phyloP scores from a whole-genome alignment of 2,888 invertebrate species.

The Teleiodes luculella region DNA sequence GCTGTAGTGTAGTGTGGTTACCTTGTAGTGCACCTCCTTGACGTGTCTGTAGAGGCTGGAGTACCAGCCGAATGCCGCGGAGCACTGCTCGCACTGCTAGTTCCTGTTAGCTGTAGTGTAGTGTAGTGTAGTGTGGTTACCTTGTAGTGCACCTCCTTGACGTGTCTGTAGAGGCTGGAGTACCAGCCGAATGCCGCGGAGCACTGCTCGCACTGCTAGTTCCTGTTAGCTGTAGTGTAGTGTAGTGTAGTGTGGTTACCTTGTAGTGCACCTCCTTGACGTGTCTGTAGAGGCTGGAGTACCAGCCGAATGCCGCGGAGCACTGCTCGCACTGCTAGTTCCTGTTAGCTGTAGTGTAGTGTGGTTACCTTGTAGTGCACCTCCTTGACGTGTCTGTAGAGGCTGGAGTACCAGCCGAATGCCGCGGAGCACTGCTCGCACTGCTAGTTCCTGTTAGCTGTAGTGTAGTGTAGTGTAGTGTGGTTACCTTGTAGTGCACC shows the following conservation, averaged over 20 bases:
- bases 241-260: no score
- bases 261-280: constrained; percentile 63
- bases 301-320: constrained; percentile 65
- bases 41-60: constrained; percentile 65
- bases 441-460: no score
- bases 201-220: constrained; percentile 52
- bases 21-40: constrained; percentile 66
- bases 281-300: constrained; percentile 65
- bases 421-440: constrained; percentile 58
- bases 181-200: constrained; percentile 56
- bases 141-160: constrained; percentile 58
- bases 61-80: constrained; percentile 66
- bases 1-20: no score
- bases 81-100: no score
- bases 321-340: no score
- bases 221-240: no score
- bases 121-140: no score
- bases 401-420: constrained; percentile 70
- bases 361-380: constrained; percentile 61
- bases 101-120: no score
- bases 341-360: not conserved
- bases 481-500: no score
- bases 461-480: no score
- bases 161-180: constrained; percentile 64
- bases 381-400: constrained; percentile 61